Percentiles rank a stretch among this genome's conserved stretches.
These are phyloP conservation scores for Unio pictorum DNA, from an alignment of 2,888 invertebrate genomes.

Conservation along the genomic window DNA sequence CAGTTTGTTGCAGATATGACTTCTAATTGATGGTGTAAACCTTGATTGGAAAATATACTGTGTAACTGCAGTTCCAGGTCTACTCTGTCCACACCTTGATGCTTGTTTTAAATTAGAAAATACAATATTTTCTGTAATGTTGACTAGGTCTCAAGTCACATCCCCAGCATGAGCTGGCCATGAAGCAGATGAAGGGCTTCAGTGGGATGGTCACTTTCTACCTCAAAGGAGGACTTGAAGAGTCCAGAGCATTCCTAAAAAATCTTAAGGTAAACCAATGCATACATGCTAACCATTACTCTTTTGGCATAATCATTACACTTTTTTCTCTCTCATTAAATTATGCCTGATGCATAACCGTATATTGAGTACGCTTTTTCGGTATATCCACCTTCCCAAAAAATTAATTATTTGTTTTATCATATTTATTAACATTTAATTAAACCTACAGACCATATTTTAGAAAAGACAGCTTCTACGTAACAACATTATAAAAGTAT, in stretches of 20 bases:
- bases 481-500: too few relatives aligned
- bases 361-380: too few relatives aligned
- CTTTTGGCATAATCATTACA: too few relatives aligned
- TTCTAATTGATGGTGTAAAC: background rate
- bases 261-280: slow-evolving; percentile 58
- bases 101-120: background rate
- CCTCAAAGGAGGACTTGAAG: slow-evolving; percentile 67
- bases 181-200: slow-evolving; percentile 69
- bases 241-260: slow-evolving; percentile 63
- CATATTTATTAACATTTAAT: too few relatives aligned
- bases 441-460: too few relatives aligned
- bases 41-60: background rate
- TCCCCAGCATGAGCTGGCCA: slow-evolving; percentile 69
- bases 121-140: slow-evolving; percentile 3
- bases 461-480: too few relatives aligned
- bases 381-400: too few relatives aligned
- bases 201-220: slow-evolving; percentile 71
- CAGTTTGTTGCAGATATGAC: background rate
- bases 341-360: too few relatives aligned
- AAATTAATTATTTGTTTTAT: too few relatives aligned
- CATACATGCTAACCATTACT: too few relatives aligned
- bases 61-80: background rate
- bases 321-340: too few relatives aligned
- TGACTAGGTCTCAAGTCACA: slow-evolving; percentile 64
- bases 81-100: background rate